Percentiles rank a stretch among this genome's conserved stretches.
These are phyloP conservation scores for Sinohyriopsis cumingii DNA, from an alignment of 2,888 invertebrate genomes.

Conservation along the genomic window DNA sequence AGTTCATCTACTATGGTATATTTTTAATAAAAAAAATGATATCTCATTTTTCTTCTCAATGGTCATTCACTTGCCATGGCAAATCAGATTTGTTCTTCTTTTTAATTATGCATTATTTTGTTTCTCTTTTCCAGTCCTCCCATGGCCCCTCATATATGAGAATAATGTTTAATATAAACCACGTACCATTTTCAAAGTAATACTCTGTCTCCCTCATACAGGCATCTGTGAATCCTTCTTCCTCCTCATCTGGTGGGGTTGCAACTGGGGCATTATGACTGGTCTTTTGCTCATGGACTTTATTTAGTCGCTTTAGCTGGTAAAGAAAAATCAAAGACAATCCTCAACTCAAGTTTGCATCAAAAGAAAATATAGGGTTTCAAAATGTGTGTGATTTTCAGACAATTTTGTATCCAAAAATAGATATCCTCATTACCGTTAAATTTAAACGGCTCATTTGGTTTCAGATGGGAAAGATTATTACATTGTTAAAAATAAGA, in stretches of 20 bases:
- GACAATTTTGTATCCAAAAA: too few species aligned
- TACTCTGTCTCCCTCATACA: slow-evolving; percentile 84
- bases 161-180: not conserved
- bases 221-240: slow-evolving; percentile 6
- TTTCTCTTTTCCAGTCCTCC: too few species aligned
- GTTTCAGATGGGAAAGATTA: too few species aligned
- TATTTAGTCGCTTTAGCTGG: slow-evolving; percentile 7
- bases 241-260: not conserved
- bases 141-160: not conserved
- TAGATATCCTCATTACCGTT: too few species aligned
- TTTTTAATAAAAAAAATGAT: not conserved
- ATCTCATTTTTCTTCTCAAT: not conserved
- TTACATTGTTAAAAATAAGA: too few species aligned
- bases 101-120: too few species aligned
- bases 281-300: slow-evolving; percentile 3
- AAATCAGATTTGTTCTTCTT: too few species aligned
- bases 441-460: too few species aligned
- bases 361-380: too few species aligned
- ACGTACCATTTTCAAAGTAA: slow-evolving; percentile 92
- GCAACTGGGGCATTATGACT: slow-evolving; percentile 2
- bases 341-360: too few species aligned
- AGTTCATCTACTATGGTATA: not conserved
- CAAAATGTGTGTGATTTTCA: too few species aligned
- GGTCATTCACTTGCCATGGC: too few species aligned
- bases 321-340: not conserved